A percentile compares a stretch with the other conserved stretches of the same genome.
These are phyloP conservation scores for Quadroppia sp. DNA, from an alignment of 2,888 invertebrate genomes.

Conservation along the genomic window DNA sequence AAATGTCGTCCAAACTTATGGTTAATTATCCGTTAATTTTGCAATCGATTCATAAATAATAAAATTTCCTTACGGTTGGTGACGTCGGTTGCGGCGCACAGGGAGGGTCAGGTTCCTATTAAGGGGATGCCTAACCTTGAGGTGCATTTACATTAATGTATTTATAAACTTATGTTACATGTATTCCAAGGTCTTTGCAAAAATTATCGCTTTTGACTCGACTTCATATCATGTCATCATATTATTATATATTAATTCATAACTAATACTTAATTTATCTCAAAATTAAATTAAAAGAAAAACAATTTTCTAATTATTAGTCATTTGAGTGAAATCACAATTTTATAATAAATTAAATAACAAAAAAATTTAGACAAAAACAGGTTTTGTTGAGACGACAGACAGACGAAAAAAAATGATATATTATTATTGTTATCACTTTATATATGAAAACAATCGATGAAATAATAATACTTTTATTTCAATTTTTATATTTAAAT, in stretches of 20 bases:
- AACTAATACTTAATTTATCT: too few relatives aligned
- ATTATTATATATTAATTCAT: too few relatives aligned
- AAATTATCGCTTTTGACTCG: slow-evolving; percentile 14
- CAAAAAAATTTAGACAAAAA: background rate
- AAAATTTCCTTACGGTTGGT: background rate
- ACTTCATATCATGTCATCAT: background rate
- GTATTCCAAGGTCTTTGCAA: slow-evolving; percentile 20
- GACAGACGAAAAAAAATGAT: background rate
- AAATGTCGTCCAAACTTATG: background rate
- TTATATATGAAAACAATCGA: too few relatives aligned
- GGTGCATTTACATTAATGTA: slow-evolving; percentile 27
- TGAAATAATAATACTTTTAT: background rate
- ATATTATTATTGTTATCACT: too few relatives aligned
- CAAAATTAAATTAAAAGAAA: too few relatives aligned
- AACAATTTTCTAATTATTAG: too few relatives aligned
- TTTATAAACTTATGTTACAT: slow-evolving; percentile 16
- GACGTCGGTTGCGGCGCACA: background rate
- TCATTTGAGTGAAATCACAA: too few relatives aligned
- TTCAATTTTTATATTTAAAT: too few relatives aligned
- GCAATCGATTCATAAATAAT: background rate
- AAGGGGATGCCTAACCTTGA: slow-evolving; percentile 35
- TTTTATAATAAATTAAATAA: too few relatives aligned
- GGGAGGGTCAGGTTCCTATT: slow-evolving; percentile 28
- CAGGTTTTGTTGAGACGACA: background rate
- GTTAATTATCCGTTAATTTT: background rate